Percentiles rank a stretch among this genome's conserved stretches.
Conservation (phyloP, 2,113 vertebrate species). For the Centropristis striata region DNA sequence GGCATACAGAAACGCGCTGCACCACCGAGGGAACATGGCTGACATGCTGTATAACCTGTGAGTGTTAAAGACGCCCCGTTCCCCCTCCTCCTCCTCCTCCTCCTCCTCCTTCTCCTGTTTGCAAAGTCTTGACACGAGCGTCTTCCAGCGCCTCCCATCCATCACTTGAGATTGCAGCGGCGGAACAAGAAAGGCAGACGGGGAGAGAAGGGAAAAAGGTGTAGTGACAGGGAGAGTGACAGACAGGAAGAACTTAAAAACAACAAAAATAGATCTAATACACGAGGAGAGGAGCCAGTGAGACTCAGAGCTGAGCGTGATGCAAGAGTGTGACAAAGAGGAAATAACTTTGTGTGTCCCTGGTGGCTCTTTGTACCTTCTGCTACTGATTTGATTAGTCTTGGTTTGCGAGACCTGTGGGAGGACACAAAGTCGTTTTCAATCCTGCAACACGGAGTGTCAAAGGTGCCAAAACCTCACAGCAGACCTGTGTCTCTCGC, state of each 20-base stretch:
- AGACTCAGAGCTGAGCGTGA: constrained; percentile 16
- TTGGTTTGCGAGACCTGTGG: constrained; percentile 38
- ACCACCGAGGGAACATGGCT: constrained; percentile 99
- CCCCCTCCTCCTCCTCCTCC: neutral
- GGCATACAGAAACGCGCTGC: constrained; percentile 97
- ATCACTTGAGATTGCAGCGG: constrained; percentile 28
- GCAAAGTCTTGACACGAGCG: constrained; percentile 27
- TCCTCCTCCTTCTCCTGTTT: constrained; percentile 17
- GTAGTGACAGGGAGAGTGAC: neutral
- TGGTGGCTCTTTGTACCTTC: constrained; percentile 53
- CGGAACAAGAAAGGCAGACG: constrained; percentile 17
- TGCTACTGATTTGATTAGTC: constrained; percentile 71
- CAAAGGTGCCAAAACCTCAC: constrained; percentile 58
- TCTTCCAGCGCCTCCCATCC: constrained; percentile 34
- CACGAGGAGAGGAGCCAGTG: constrained; percentile 10
- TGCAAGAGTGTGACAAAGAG: constrained; percentile 32
- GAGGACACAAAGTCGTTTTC: constrained; percentile 54
- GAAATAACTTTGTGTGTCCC: constrained; percentile 61
- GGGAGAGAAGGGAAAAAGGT: neutral
- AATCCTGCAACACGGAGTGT: constrained; percentile 56
- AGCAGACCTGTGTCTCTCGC: constrained; percentile 19
- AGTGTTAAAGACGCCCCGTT: constrained; percentile 81
- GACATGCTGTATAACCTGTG: constrained; percentile 99
- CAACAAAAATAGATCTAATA: constrained; percentile 45
- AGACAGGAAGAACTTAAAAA: constrained; percentile 24